Evolutionary conservation across 2,888 invertebrate species (phyloP).

Genomic region (Ypsolopha scabrella): DNA sequence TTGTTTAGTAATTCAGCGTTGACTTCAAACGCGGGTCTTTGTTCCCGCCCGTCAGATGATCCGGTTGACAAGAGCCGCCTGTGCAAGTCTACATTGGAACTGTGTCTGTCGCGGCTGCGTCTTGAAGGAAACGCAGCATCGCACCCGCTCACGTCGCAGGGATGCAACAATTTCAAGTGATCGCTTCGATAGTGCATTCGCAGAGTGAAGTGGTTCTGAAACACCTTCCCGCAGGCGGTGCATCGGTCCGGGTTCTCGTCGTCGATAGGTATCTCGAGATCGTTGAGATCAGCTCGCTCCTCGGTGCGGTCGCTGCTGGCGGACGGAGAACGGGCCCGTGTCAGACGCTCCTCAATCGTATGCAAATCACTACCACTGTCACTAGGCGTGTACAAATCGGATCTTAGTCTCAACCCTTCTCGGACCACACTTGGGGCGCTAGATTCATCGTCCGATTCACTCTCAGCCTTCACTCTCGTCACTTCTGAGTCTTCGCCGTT

Average conservation of each 20-base stretch:
- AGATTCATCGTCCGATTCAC: conserved; percentile 61
- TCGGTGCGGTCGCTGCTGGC: conserved; percentile 57
- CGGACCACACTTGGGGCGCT: conserved; percentile 61
- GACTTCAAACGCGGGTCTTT: conserved; percentile 71
- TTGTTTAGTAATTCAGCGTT: conserved; percentile 87
- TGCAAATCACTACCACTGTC: conserved; percentile 63
- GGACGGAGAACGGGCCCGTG: conserved; percentile 64
- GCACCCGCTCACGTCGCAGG: conserved; percentile 91
- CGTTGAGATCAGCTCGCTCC: conserved; percentile 49
- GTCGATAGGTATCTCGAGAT: conserved; percentile 86
- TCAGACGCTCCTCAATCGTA: conserved; percentile 59
- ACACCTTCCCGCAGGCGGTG: conserved; percentile 88
- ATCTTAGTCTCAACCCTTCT: conserved; percentile 55
- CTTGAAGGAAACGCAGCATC: conserved; percentile 93
- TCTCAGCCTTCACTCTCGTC: conserved; percentile 59
- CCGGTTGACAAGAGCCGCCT: conserved; percentile 61
- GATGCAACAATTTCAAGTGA: conserved; percentile 89
- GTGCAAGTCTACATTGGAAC: conserved; percentile 67
- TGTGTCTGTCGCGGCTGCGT: conserved; percentile 72
- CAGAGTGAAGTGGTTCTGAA: conserved; percentile 91
- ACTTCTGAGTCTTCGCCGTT: conserved; percentile 54
- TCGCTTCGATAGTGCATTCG: conserved; percentile 94
- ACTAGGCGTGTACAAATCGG: conserved; percentile 62
- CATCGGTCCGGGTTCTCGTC: conserved; percentile 89
- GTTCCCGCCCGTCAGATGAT: conserved; percentile 62